These are phyloP conservation scores for Tetraneura akinire DNA, from an alignment of 1,140 invertebrate species.

Conservation along the genomic window DNA sequence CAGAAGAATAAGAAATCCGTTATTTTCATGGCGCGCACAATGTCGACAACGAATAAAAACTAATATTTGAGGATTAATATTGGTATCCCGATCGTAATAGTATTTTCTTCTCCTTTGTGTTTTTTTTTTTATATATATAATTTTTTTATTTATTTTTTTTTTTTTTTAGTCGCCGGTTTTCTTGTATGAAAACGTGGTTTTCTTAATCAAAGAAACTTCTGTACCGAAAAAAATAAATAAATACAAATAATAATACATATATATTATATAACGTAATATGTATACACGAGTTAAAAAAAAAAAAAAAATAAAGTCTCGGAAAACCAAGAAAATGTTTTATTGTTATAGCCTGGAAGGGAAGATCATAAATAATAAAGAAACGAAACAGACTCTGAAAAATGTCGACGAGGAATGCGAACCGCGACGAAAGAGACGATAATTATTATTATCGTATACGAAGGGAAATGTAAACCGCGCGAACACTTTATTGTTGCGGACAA, in stretches of 20 bases:
- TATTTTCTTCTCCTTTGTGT: background rate
- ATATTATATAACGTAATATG: too few species aligned
- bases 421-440: background rate
- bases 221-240: background rate
- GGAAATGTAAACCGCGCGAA: background rate
- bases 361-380: slow-evolving; percentile 33
- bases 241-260: background rate
- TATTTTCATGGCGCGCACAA: background rate
- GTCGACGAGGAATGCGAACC: background rate
- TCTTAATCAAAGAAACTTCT: slow-evolving; percentile 8
- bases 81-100: background rate
- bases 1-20: background rate
- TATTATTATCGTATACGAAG: too few species aligned
- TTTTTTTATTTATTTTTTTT: too few species aligned
- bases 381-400: slow-evolving; percentile 33
- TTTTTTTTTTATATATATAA: too few species aligned
- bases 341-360: slow-evolving; percentile 29
- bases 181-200: background rate
- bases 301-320: background rate
- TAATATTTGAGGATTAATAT: slow-evolving; percentile 30
- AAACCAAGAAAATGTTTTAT: slow-evolving; percentile 38
- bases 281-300: background rate
- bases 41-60: background rate
- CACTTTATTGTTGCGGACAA: background rate
- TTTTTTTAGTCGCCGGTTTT: background rate